These are phyloP conservation scores for Anastatus disparis DNA, from an alignment of 1,140 invertebrate species.

Conservation along the genomic window DNA sequence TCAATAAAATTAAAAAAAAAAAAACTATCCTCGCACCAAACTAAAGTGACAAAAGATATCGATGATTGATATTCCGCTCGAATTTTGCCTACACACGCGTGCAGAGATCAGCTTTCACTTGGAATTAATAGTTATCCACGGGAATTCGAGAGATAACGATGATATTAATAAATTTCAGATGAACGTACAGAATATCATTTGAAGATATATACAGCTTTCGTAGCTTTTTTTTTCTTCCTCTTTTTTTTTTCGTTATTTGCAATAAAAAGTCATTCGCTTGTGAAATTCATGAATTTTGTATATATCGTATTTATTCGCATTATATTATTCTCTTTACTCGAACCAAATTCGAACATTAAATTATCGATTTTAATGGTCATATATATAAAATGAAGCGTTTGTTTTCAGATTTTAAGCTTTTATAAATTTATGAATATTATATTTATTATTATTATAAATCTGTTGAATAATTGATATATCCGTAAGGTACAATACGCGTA, in stretches of 20 bases:
- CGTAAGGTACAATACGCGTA: too few relatives aligned
- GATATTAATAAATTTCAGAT: slow-evolving; percentile 27
- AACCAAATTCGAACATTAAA: slow-evolving; percentile 16
- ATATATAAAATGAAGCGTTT: slow-evolving; percentile 5
- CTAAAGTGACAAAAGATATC: slow-evolving; percentile 23
- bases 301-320: slow-evolving; percentile 29
- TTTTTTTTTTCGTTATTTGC: slow-evolving; percentile 19
- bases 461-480: too few relatives aligned
- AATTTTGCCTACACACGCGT: background rate
- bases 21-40: too few relatives aligned
- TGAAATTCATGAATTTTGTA: slow-evolving; percentile 2
- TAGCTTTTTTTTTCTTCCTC: background rate
- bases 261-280: slow-evolving; percentile 7
- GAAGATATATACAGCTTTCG: background rate
- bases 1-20: slow-evolving; percentile 22
- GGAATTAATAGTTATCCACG: slow-evolving; percentile 31
- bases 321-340: background rate
- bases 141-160: slow-evolving; percentile 19
- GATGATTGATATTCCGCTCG: slow-evolving; percentile 35
- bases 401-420: background rate
- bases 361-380: background rate
- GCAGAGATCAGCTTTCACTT: slow-evolving; percentile 2
- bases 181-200: slow-evolving; percentile 9
- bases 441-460: too few relatives aligned
- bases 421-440: background rate